Conservation (phyloP, 2,113 vertebrate genomes). For the Procavia capensis region DNA sequence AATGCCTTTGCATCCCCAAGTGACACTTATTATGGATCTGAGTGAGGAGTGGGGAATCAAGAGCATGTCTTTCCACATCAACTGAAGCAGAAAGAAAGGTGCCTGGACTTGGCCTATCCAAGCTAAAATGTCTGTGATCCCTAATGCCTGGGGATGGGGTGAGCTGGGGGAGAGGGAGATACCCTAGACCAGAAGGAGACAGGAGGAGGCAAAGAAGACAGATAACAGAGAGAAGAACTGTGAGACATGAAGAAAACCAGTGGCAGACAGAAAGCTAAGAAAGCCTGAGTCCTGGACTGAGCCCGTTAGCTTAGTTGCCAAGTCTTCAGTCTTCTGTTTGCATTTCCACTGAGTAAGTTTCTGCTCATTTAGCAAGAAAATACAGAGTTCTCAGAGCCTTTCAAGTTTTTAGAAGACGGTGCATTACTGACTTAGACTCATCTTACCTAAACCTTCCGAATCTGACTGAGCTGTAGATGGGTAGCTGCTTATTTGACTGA, state of each 20-base stretch:
- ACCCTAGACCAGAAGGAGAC: background rate
- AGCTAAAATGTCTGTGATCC: background rate
- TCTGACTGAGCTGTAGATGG: background rate
- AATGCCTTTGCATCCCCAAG: background rate
- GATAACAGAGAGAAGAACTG: background rate
- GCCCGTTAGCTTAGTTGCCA: background rate
- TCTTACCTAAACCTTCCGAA: conserved; percentile 35
- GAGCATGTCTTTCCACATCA: background rate
- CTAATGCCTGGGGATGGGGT: background rate
- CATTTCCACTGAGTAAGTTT: background rate
- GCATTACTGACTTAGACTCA: background rate
- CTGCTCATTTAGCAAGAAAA: background rate
- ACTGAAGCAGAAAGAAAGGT: background rate
- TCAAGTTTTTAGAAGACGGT: background rate
- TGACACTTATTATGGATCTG: background rate
- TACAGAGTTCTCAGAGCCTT: background rate
- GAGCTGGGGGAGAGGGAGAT: background rate
- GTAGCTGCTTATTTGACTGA: background rate
- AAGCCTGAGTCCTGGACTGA: background rate
- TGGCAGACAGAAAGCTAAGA: background rate
- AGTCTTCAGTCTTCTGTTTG: conserved; percentile 4
- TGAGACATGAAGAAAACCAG: background rate
- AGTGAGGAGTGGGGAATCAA: background rate
- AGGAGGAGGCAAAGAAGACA: background rate
- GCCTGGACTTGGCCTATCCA: background rate